phyloP scores from a whole-genome alignment of 1,140 invertebrate genomes.

The Limonius californicus region DNA sequence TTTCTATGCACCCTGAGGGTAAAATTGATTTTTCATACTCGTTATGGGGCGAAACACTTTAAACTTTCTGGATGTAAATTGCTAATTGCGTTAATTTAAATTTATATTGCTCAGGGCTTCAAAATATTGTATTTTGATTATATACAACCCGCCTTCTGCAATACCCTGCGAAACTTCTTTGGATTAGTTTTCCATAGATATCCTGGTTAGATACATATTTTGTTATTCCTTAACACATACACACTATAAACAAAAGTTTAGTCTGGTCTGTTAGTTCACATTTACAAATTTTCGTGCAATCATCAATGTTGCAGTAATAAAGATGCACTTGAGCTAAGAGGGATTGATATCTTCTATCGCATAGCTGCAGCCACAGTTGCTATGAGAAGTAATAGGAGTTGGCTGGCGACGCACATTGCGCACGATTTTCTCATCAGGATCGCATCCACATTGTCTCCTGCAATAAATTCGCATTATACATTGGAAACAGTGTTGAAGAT shows the following conservation, averaged over 20 bases:
- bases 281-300: conserved; percentile 6
- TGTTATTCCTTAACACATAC: conserved; percentile 3
- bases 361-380: conserved; percentile 33
- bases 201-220: neutral
- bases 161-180: conserved; percentile 3
- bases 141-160: neutral
- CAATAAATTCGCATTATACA: conserved; percentile 17
- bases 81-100: neutral
- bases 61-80: neutral
- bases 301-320: neutral
- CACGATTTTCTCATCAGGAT: conserved; percentile 45
- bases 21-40: neutral
- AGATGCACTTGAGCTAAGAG: conserved; percentile 3
- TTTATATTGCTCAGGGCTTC: neutral
- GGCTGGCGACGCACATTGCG: conserved; percentile 43
- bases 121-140: conserved; percentile 7
- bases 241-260: neutral
- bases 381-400: conserved; percentile 40
- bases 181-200: neutral
- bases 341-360: conserved; percentile 31
- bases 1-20: neutral
- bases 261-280: neutral
- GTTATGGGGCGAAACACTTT: neutral
- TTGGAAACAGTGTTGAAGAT: neutral
- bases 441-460: conserved; percentile 46